phyloP scores from a whole-genome alignment of 2,888 invertebrate genomes.

The Acanthosepion pharaonis region DNA sequence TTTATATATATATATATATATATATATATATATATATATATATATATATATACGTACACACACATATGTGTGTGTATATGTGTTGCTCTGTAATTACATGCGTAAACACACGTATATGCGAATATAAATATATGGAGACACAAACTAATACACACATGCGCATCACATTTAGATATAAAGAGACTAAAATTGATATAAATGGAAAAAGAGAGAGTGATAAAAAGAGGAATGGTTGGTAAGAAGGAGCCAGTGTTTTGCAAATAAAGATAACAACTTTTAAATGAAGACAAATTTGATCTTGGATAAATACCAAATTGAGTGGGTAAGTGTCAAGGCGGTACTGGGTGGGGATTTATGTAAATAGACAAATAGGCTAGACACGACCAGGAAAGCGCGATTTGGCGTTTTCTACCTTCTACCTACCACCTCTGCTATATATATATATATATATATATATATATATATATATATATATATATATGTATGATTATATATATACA shows the following conservation, averaged over 20 bases:
- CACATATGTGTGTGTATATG: too few species aligned
- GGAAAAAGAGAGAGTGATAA: neutral
- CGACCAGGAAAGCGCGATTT: neutral
- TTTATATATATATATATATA: neutral
- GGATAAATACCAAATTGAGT: neutral
- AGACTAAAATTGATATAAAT: neutral
- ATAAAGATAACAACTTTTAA: conserved; percentile 13
- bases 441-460: neutral
- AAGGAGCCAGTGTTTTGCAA: neutral
- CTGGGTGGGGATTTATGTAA: neutral
- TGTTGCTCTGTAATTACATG: too few species aligned
- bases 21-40: too few species aligned
- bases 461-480: neutral
- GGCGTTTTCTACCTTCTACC: neutral
- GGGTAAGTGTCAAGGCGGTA: neutral
- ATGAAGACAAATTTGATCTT: conserved; percentile 11
- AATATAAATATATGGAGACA: too few species aligned
- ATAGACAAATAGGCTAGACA: neutral
- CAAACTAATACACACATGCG: neutral
- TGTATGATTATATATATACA: neutral
- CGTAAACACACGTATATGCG: too few species aligned
- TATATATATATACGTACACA: neutral
- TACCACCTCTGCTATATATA: neutral
- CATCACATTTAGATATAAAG: neutral
- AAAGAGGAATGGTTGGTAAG: neutral